phyloP scores from a whole-genome alignment of 2,113 vertebrate genomes.

The Barnardius zonarius region DNA sequence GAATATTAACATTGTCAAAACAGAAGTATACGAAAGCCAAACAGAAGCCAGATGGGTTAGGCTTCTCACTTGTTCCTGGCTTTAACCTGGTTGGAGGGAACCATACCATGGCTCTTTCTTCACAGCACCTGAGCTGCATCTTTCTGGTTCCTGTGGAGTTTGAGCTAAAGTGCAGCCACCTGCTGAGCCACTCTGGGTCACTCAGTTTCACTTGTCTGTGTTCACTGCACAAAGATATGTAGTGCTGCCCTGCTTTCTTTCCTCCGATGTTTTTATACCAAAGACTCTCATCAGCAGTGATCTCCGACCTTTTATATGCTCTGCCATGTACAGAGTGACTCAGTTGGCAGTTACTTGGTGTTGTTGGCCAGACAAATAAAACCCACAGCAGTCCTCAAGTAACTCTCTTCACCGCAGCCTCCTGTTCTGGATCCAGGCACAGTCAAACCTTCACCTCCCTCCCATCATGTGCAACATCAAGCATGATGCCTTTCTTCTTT shows the following conservation, averaged over 20 bases:
- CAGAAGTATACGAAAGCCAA: not conserved
- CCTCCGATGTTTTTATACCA: not conserved
- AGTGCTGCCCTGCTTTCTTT: not conserved
- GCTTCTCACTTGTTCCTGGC: not conserved
- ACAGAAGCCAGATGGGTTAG: not conserved
- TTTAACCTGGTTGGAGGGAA: not conserved
- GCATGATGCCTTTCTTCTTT: not conserved
- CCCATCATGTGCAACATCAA: rapidly evolving
- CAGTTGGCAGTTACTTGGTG: not conserved
- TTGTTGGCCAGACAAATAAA: not conserved
- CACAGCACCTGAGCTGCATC: not conserved
- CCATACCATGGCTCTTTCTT: not conserved
- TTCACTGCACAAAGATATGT: not conserved
- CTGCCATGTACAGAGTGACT: not conserved
- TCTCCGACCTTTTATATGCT: not conserved
- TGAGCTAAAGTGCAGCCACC: not conserved
- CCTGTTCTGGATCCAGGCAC: not conserved
- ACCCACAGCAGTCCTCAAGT: not conserved
- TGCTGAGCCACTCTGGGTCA: rapidly evolving
- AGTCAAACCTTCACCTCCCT: not conserved
- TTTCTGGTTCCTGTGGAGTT: not conserved
- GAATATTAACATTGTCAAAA: not conserved
- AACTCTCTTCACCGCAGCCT: not conserved
- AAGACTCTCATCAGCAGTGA: not conserved
- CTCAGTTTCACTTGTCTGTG: not conserved